Base-by-base conservation (phyloP, 2,888 invertebrate species). In the Anagyrus pseudococci region DNA sequence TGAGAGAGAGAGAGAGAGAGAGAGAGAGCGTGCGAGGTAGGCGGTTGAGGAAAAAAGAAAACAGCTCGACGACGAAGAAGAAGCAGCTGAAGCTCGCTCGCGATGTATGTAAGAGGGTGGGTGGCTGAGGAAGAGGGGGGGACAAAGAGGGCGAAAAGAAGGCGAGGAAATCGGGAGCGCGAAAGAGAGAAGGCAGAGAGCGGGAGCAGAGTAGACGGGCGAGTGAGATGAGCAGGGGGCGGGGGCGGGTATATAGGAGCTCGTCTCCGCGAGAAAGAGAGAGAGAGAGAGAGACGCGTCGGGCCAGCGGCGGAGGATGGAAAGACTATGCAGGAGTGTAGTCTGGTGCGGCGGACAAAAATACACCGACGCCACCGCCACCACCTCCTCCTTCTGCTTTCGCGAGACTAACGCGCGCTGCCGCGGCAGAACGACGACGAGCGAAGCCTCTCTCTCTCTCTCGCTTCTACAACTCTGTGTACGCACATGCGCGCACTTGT, bases 291-390 rank as follows among this genome's bases (percentile, higher is more conserved):
- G 4, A 29, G 4, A 10, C 29, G 29, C 10, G 29, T 29, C 4
- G 4, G 29, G 29, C 4, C n/a, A n/a, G n/a, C 53, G 44, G 29
- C 58, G 49, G 58, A 62, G 56, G 52, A 58, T 53, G 56, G 62
- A 58, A 62, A 53, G 66, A 63, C 64, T 56, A 52, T 55, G 60
- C 64, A 60, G 52, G 62, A 53, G 64, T 61, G 43, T 64, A 58
- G 46, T 37, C 33, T 37, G 33, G 13, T 10, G 29, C 15, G 44
- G 58, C 61, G 60, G 67, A 61, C 58, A 67, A 67, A 66, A 66
- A 66, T 66, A 66, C 58, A 60, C 62, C 25, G 53, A 17, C 29
- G 55, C 44, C 19, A 10, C 56, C 53, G 47, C 54, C 41, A 47
- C 20, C 48, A 48, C 33, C 58, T 52, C 62, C 46, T 46, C 41